These are phyloP conservation scores for Drosophila lutescens DNA, from an alignment of 2,888 invertebrate species.

Conservation along the genomic window DNA sequence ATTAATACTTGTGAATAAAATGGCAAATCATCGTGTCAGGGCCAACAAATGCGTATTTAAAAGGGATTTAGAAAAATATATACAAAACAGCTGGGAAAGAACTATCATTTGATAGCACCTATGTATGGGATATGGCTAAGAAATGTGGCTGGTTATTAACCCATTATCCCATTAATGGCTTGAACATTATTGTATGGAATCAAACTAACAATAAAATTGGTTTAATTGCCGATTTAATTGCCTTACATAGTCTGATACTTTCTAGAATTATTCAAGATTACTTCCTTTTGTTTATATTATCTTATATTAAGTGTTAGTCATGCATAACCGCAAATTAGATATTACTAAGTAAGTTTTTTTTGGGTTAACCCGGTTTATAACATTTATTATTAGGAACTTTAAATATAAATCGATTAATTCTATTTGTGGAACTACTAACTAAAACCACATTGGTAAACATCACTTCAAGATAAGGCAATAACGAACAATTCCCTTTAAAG, in stretches of 20 bases:
- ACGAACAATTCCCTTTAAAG: background rate
- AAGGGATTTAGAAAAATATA: background rate
- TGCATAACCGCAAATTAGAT: background rate
- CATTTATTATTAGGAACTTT: background rate
- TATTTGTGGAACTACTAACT: too few species aligned
- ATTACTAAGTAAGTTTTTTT: too few species aligned
- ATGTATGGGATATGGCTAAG: background rate
- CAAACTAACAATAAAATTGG: background rate
- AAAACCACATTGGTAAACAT: background rate
- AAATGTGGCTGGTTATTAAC: background rate
- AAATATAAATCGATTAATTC: background rate
- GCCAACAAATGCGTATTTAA: slow-evolving; percentile 4
- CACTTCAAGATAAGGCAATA: background rate
- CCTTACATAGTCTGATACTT: background rate
- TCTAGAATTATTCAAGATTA: background rate
- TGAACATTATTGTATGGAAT: background rate
- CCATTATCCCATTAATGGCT: slow-evolving; percentile 6
- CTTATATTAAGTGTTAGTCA: background rate
- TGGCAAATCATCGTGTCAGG: slow-evolving; percentile 5
- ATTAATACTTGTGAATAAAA: slow-evolving; percentile 18
- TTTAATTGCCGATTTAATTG: background rate
- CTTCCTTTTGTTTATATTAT: background rate
- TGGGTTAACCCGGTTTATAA: background rate
- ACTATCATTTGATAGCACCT: slow-evolving; percentile 1
- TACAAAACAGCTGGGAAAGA: background rate